These are phyloP conservation scores for Ceratosolen solmsi DNA, from an alignment of 1,140 invertebrate genomes.

Conservation along the genomic window DNA sequence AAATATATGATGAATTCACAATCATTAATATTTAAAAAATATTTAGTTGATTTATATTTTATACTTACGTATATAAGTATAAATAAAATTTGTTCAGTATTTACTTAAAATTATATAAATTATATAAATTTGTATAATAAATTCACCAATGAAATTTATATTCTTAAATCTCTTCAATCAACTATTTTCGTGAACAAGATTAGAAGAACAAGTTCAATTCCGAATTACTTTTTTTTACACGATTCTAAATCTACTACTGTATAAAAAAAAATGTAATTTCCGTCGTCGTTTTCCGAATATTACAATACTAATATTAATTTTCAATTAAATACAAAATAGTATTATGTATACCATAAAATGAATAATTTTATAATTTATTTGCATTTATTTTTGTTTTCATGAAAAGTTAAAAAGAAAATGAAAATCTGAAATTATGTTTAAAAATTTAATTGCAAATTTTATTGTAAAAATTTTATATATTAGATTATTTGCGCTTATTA, in stretches of 20 bases:
- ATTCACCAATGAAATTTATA: constrained; percentile 3
- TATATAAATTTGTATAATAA: background rate
- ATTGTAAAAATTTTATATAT: background rate
- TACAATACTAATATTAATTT: background rate
- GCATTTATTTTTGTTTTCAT: background rate
- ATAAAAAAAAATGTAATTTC: background rate
- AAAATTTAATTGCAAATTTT: background rate
- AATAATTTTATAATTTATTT: background rate
- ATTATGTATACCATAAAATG: background rate
- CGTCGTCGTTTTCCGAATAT: background rate
- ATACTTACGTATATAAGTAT: constrained; percentile 17
- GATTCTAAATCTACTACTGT: background rate
- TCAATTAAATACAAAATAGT: background rate
- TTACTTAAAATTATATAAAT: background rate
- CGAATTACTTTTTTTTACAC: background rate
- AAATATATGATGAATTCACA: background rate
- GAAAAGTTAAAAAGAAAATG: background rate
- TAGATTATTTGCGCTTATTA: background rate
- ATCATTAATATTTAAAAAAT: background rate
- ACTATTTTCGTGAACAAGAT: background rate
- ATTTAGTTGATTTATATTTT: background rate
- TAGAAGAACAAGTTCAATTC: background rate
- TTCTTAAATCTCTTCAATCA: background rate
- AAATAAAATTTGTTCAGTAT: background rate
- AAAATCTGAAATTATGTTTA: constrained; percentile 1